phyloP scores from a whole-genome alignment of 2,113 vertebrate species.

The Alaudala cheleensis region DNA sequence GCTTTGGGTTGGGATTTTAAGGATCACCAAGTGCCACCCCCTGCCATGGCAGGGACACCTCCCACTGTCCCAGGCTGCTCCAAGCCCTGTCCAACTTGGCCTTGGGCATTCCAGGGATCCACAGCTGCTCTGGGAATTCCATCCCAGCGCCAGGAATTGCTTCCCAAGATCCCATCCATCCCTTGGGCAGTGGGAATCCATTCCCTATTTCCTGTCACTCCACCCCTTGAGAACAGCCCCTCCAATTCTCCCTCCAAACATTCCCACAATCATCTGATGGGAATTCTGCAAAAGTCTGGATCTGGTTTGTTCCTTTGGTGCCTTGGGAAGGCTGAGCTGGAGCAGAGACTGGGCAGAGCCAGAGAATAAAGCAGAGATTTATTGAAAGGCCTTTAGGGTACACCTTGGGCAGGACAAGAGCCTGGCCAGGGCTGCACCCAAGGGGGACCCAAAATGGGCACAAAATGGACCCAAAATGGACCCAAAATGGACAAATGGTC shows the following conservation, averaged over 20 bases:
- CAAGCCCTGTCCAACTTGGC: not conserved
- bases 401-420: too few relatives aligned
- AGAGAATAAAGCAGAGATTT: too few relatives aligned
- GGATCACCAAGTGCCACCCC: not conserved
- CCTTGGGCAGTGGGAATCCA: not conserved
- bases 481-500: too few relatives aligned
- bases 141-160: not conserved
- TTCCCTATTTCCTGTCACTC: not conserved
- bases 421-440: too few relatives aligned
- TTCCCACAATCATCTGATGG: rapidly evolving
- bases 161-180: not conserved
- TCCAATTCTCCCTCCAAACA: rapidly evolving
- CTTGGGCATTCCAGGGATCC: not conserved
- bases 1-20: not conserved
- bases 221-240: too few relatives aligned
- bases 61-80: not conserved
- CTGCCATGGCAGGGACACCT: not conserved
- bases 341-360: too few relatives aligned
- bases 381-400: too few relatives aligned
- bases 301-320: not conserved
- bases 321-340: too few relatives aligned
- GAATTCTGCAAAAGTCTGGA: too few relatives aligned
- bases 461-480: too few relatives aligned
- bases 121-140: not conserved
- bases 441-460: too few relatives aligned